A percentile compares a stretch with the other conserved stretches of the same genome.
phyloP scores from a whole-genome alignment of 2,797 vertebrate genomes.

The Tinamus major region DNA sequence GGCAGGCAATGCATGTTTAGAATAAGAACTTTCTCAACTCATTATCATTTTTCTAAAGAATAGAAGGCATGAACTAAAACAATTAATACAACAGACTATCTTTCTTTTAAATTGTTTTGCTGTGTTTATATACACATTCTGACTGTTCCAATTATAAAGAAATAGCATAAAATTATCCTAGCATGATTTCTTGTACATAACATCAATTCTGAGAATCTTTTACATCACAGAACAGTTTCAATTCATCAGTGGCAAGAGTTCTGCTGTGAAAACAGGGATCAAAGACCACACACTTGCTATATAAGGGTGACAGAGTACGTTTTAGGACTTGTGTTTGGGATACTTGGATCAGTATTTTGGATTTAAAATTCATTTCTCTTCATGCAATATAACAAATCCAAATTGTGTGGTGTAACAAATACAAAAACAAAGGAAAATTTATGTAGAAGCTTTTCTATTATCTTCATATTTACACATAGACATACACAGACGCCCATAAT shows the following conservation, averaged over 20 bases:
- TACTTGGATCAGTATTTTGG: neutral
- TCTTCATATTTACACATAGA: neutral
- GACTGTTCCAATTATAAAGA: neutral
- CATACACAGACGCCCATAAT: neutral
- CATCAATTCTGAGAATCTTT: neutral
- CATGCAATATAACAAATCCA: neutral
- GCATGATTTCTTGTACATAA: neutral
- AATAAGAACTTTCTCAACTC: neutral
- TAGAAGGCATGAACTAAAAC: neutral
- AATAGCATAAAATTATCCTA: neutral
- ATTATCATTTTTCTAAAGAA: neutral
- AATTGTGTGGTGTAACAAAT: neutral
- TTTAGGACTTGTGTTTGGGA: neutral
- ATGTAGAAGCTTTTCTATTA: neutral
- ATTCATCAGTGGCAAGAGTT: neutral
- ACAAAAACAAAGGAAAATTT: neutral
- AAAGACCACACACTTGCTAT: neutral
- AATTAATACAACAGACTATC: neutral
- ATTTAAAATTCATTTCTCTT: neutral
- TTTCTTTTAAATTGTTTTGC: neutral
- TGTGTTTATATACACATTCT: neutral
- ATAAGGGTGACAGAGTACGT: fast-evolving
- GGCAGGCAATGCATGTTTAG: neutral
- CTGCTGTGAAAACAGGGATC: neutral
- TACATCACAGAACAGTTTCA: neutral